Evolutionary conservation across 2,797 vertebrate species (phyloP), one percentile per base, ranked within the genome.

Genomic region (Poecilia picta): DNA sequence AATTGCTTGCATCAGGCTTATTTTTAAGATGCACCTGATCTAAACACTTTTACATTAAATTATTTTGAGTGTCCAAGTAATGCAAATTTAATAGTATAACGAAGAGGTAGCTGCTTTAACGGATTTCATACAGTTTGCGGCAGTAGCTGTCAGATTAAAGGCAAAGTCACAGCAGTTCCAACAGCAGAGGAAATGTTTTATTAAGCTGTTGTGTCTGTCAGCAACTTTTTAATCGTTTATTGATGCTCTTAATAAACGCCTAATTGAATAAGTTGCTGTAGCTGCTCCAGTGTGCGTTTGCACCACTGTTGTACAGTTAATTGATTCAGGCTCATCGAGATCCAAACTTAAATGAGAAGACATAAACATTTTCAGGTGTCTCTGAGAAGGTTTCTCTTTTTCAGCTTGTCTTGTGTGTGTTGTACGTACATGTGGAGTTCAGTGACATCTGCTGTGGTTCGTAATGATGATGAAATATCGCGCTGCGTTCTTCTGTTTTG

Each of bases 401-500:
- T 81, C 59, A 57, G 2, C 8, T 64, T 64, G 18, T 39, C 15
- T 20, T 39, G 33, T 18, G 55, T 72, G 72, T 57, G 43, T 45
- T 59, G 68, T 41, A 28, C 74, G 45, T 83, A 73, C 51, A 68
- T 46, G 73, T 73, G 36, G 47, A 72, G 72, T 33, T 85, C 79
- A 83, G 74, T 78, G 78, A 41, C 46, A 79, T 39, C 72, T 76
- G 75, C 28, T 64, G 76, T 81, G 62, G 68, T 73, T n/a, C 78
- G 59, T 81, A 87, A 81, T 8, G 55, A 80, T 86, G 89, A 89
- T 45, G 23, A 76, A 72, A 85, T 73, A 59, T 70, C 82, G 87
- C 87, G 89, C 91, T 89, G 87, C 85, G 80, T 90, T 91, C 53
- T 78, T 74, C 51, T 81, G 82, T 70, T 85, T 82, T 86, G 41